Evolutionary conservation across 2,113 vertebrate genomes (phyloP), one percentile per base, ranked within the genome.

Genomic region (Erythrocercus mccallii): DNA sequence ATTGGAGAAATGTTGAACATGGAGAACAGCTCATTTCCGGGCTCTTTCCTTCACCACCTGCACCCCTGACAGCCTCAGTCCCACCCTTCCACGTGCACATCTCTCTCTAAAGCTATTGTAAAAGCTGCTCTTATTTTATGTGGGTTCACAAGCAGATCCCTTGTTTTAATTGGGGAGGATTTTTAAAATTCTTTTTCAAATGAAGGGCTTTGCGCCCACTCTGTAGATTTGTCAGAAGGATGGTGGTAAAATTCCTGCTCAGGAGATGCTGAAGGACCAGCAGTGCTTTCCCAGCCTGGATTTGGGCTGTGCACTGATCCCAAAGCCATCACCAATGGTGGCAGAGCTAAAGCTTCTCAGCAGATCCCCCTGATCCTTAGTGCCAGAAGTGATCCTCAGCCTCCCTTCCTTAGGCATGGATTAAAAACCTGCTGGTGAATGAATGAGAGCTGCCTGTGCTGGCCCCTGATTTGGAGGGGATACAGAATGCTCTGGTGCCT

Each of bases 1-100:
- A 96, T 97, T 96, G 88, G 96, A 93, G 94, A 81, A 94, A 81
- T 3, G 22, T 42, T 86, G 96, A 93, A 92, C 78, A 60, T 38
- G 79, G 87, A 61, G 66, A 94, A 80, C 86, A 92, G 94, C 96
- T 97, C 91, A 76, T 82, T 89, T 78, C 24, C 31, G 72, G 82
- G 76, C 88, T 7, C 70, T 35, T 38, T 57, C 15, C 56, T 51
- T 64, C 38, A 81, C 93, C 85, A 96, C 96, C 96, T 97, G 97
- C 77, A 45, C 61, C 73, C 45, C 64, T 2, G 4, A 76, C 70
- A 25, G 11, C 51, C 73, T 92, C 50, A 56, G 56, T 58, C 64
- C 56, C 64, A 56, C 81, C 71, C 30, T 70, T 78, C 60, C 17
- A 2, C 14, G 12, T 0, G 2, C 37, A 64, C 44, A 10, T 73